phyloP scores from a whole-genome alignment of 2,113 vertebrate species.

The Salvator merianae region DNA sequence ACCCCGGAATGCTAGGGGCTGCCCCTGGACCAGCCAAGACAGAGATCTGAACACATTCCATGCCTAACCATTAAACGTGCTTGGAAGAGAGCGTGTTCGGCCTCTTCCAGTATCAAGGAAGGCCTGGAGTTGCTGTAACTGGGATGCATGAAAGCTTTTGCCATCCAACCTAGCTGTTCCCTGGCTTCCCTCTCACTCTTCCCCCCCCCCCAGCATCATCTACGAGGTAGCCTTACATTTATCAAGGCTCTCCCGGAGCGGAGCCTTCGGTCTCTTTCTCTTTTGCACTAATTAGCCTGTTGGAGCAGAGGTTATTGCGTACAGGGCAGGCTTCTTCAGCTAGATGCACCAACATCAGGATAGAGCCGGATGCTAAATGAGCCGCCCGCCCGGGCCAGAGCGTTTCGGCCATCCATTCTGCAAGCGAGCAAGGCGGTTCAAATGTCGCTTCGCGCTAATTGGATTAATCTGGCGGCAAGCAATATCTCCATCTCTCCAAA shows the following conservation, averaged over 20 bases:
- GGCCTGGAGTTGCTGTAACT: no score
- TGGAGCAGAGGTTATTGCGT: conserved; percentile 26
- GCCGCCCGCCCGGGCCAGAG: conserved; percentile 6
- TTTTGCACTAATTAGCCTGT: conserved; percentile 51
- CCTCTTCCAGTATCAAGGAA: no score
- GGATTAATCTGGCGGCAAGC: conserved; percentile 25
- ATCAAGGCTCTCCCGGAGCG: conserved; percentile 25
- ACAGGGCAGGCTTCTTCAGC: conserved; percentile 27
- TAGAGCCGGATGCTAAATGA: conserved; percentile 44
- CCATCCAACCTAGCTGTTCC: no score
- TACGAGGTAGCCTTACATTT: conserved; percentile 24
- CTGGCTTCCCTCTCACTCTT: neutral
- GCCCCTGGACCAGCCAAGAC: no score
- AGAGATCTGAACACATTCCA: no score
- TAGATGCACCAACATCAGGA: conserved; percentile 38
- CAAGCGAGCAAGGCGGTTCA: conserved; percentile 32
- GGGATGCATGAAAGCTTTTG: no score
- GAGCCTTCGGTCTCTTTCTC: conserved; percentile 39
- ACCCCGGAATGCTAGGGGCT: no score
- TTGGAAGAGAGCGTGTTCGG: no score
- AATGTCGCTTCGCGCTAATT: conserved; percentile 1
- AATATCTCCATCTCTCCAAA: conserved; percentile 35
- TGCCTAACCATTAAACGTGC: no score
- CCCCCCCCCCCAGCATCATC: neutral
- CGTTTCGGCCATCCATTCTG: conserved; percentile 25